phyloP scores from a whole-genome alignment of 2,888 invertebrate genomes.

The Hetaerina titia region DNA sequence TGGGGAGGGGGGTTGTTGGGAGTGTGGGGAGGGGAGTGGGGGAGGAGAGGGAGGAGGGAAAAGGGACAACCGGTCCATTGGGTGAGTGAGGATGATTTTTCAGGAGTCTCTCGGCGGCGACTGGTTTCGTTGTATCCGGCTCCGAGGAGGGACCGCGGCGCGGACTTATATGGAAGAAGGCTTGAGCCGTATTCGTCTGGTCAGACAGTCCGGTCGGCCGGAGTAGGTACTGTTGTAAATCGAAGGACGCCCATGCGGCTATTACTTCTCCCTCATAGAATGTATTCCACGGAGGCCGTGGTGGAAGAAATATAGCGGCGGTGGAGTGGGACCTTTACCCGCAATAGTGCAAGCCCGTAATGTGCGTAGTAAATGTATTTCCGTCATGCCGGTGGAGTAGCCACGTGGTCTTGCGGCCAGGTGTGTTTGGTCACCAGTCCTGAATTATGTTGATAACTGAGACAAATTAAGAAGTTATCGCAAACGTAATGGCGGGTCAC shows the following conservation, averaged over 20 bases:
- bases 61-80: constrained; percentile 16
- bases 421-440: too few species aligned
- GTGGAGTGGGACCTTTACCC: neutral
- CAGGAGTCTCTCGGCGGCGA: neutral
- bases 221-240: constrained; percentile 33
- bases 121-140: constrained; percentile 43
- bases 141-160: neutral
- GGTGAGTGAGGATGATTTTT: neutral
- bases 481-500: too few species aligned
- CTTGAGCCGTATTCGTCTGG: constrained; percentile 33
- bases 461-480: too few species aligned
- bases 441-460: too few species aligned
- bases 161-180: constrained; percentile 45
- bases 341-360: too few species aligned
- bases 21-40: too few species aligned
- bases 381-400: too few species aligned
- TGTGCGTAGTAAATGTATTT: too few species aligned
- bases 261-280: neutral
- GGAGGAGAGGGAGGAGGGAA: neutral
- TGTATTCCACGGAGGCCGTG: neutral
- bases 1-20: too few species aligned
- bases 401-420: too few species aligned
- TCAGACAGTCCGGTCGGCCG: neutral
- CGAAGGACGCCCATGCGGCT: constrained; percentile 35
- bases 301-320: neutral